Conservation (phyloP, 35 echinoderm and acorn worm species). For the Eucidaris tribuloides region DNA sequence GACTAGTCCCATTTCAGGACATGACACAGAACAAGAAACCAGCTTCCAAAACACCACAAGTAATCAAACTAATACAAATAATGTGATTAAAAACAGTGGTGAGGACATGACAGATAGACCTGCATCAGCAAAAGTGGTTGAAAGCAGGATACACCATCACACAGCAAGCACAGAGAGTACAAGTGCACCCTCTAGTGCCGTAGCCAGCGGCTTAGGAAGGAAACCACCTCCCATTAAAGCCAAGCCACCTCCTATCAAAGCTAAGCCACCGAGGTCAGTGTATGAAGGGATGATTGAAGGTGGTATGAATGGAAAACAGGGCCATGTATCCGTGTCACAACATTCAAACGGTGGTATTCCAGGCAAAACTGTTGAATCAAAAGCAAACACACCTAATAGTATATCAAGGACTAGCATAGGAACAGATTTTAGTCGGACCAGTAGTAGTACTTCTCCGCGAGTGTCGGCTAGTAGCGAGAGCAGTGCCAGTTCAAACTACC, state of each 20-base stretch:
- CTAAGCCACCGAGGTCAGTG: slow-evolving; percentile 60
- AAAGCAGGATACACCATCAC: slow-evolving; percentile 17
- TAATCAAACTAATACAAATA: too few species aligned
- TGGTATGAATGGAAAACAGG: too few species aligned
- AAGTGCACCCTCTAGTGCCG: background rate
- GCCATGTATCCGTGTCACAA: too few species aligned
- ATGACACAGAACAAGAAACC: slow-evolving; percentile 21
- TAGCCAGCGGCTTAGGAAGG: background rate
- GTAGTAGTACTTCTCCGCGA: background rate
- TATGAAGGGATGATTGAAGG: too few species aligned
- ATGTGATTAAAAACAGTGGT: too few species aligned
- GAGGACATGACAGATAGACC: background rate
- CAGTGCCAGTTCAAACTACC: background rate
- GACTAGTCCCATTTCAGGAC: slow-evolving; percentile 8
- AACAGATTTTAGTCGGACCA: background rate
- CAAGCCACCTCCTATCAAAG: slow-evolving; percentile 71
- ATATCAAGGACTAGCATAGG: background rate
- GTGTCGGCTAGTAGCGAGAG: background rate
- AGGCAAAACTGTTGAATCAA: background rate
- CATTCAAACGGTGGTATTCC: background rate
- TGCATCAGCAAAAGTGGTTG: slow-evolving; percentile 19
- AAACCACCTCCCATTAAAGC: too few species aligned
- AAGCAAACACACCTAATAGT: background rate
- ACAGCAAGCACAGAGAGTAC: slow-evolving; percentile 4
- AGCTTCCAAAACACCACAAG: background rate